Evolutionary conservation across 2,797 vertebrate genomes (phyloP), one percentile per base, ranked within the genome.

Genomic region (Sebastes hopkinsi): DNA sequence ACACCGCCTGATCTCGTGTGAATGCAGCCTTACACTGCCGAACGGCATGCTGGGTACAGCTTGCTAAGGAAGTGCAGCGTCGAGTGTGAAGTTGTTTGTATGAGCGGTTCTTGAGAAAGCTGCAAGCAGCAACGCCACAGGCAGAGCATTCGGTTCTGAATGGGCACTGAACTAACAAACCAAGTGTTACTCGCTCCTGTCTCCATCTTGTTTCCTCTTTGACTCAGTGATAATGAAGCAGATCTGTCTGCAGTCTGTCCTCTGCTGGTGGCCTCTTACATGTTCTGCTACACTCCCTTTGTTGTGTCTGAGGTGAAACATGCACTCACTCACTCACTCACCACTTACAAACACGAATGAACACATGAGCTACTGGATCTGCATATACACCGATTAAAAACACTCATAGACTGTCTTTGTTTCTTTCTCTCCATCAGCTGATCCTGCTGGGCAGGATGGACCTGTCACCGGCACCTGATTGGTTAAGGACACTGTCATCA

Each of bases 251-350:
- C 93, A 0, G 90, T 95, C 80, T 87, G 90, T 36, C 93, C 93
- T 18, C 84, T 96, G 42, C 77, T 96, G 72, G 95, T 92, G 78
- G 84, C 81, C 29, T 81, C 73, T 25, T 96, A 94, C 79, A 46
- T 94, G 3, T 6, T 95, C 81, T 96, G 95, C 89, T 96, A 95
- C 89, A 89, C 93, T 32, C 94, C 95, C 10, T 96, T 95, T 54
- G 71, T 83, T 42, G 67, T 92, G 70, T 94, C 95, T 50, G 95
- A 96, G 94, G 95, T 96, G 66, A 90, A 11, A 29, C 12, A 18
- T 8, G 9, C 25, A 65, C 62, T 50, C 62, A 32, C n/a, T 68
- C 38, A 62, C 23, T 30, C 38, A 62, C 23, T 30, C 42, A 36
- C 36, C 16, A 46, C 8, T 59, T 27, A 29, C 59, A 80, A 4